A percentile compares a stretch with the other conserved stretches of the same genome.
Conservation (phyloP, 2,888 invertebrate species). For the Drosophila nigritarsus region DNA sequence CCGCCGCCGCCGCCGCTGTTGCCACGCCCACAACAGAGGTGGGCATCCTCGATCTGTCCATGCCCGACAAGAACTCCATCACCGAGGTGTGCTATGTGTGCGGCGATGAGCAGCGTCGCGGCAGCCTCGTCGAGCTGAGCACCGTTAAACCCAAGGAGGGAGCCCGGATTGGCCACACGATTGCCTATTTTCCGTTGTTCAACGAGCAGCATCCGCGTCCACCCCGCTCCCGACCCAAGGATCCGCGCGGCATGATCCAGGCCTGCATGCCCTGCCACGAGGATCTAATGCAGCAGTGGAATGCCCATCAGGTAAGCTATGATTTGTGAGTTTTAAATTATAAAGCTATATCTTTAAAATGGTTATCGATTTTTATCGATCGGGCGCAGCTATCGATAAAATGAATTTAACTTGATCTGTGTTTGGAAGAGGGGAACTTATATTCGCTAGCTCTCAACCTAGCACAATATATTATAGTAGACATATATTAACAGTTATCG, state of each 20-base stretch:
- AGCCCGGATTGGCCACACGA: conserved; percentile 83
- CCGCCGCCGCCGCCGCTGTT: not conserved
- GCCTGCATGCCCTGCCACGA: conserved; percentile 94
- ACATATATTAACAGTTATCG: not conserved
- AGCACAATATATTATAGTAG: not conserved
- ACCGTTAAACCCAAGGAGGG: conserved; percentile 87
- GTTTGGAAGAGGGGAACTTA: not conserved
- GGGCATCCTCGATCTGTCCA: conserved; percentile 94
- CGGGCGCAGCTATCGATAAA: not conserved
- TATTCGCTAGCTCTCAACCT: not conserved
- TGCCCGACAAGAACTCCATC: conserved; percentile 96
- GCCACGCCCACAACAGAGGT: conserved; percentile 86
- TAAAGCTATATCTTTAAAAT: not conserved
- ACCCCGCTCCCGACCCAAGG: conserved; percentile 93
- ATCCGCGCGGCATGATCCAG: conserved; percentile 91
- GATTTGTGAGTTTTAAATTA: too few species aligned
- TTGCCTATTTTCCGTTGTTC: conserved; percentile 91
- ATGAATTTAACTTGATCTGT: not conserved
- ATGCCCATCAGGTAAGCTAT: conserved; percentile 88
- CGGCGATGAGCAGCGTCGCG: conserved; percentile 94
- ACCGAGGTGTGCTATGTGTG: conserved; percentile 96
- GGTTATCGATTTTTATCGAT: not conserved
- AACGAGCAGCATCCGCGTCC: conserved; percentile 93
- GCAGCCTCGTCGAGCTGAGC: conserved; percentile 90
- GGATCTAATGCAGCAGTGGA: conserved; percentile 95